phyloP scores from a whole-genome alignment of 2,113 vertebrate genomes.

The Gymnobelideus leadbeateri region DNA sequence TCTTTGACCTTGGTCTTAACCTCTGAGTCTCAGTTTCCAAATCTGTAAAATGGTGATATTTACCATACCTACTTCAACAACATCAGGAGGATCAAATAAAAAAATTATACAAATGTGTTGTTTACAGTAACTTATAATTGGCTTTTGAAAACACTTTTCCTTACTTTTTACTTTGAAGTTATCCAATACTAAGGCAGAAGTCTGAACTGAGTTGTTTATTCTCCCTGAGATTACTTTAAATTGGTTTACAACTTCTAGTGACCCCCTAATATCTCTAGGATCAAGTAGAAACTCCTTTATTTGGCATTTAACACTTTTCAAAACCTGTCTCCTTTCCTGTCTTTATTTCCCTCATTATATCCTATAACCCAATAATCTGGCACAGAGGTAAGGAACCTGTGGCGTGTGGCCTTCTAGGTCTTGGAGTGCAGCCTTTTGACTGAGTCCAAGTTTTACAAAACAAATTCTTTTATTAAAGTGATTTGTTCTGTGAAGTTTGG shows the following conservation, averaged over 20 bases:
- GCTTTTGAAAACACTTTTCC: slow-evolving; percentile 48
- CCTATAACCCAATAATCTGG: too few relatives aligned
- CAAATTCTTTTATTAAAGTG: too few relatives aligned
- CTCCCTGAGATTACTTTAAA: slow-evolving; percentile 36
- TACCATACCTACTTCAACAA: not conserved
- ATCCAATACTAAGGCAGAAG: slow-evolving; percentile 20
- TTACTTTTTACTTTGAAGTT: slow-evolving; percentile 39
- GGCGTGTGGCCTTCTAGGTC: too few relatives aligned
- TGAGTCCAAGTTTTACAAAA: too few relatives aligned
- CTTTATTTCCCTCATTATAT: not conserved
- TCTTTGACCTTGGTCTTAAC: not conserved
- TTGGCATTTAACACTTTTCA: not conserved
- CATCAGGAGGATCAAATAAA: not conserved
- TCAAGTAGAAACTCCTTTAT: not conserved
- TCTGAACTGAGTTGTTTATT: slow-evolving; percentile 13
- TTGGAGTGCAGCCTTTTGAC: too few relatives aligned
- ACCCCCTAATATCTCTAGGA: not conserved
- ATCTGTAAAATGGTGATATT: not conserved
- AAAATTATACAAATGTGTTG: not conserved
- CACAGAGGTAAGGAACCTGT: too few relatives aligned
- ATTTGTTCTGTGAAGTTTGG: too few relatives aligned
- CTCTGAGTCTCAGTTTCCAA: not conserved
- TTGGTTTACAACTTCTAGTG: slow-evolving; percentile 27
- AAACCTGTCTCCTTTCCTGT: not conserved
- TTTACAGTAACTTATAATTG: slow-evolving; percentile 23